Base-by-base conservation (phyloP, 2,797 vertebrate species). In the Bovichtus variegatus region DNA sequence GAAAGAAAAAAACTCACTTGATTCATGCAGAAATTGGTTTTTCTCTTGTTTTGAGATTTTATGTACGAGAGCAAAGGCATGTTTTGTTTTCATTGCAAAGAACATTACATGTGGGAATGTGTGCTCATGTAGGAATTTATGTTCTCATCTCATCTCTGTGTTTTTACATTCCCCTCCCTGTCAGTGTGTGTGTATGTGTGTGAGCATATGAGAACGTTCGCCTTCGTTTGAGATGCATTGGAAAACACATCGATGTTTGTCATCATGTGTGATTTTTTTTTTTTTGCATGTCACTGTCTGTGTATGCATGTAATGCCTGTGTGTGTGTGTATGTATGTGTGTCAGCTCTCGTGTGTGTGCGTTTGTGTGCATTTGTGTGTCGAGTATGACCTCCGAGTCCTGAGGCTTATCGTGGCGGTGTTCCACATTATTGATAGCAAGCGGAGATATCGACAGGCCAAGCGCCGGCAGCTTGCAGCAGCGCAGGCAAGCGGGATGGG, bases 351-450 rank as follows among this genome's bases (percentile, higher is more conserved):
- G 9, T 63, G 71, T 25, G 38, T 70, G 74, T 80, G 87, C 58
- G 27, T 75, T 81, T 88, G 72, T 83, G 72, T 83, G 86, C n/a
- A n/a, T n/a, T n/a, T n/a, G n/a, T 85, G 85, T 80, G 87, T 89
- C 62, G 73, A 76, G 92, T 91, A 93, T 96, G 96, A 97, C 96
- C 97, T 97, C 96, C 91, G 93, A 95, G 94, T 96, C 95, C 95
- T 69, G 86, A 91, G 95, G 95, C 96, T 96, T 95, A 96, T 97
- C 94, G 93, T 93, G 92, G 95, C 90, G 87, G 94, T 95, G 96
- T 96, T 96, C 96, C 96, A 94, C 95, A 95, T 97, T 98, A 99
- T 98, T 98, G 97, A 98, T 99, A 96, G 97, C 94, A 93, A 91
- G 96, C 93, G 87, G 91, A 96, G 96, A 96, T 99, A 99, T 98